These are phyloP conservation scores for Elaphurus davidianus DNA, from an alignment of 2,113 vertebrate genomes.

Conservation along the genomic window DNA sequence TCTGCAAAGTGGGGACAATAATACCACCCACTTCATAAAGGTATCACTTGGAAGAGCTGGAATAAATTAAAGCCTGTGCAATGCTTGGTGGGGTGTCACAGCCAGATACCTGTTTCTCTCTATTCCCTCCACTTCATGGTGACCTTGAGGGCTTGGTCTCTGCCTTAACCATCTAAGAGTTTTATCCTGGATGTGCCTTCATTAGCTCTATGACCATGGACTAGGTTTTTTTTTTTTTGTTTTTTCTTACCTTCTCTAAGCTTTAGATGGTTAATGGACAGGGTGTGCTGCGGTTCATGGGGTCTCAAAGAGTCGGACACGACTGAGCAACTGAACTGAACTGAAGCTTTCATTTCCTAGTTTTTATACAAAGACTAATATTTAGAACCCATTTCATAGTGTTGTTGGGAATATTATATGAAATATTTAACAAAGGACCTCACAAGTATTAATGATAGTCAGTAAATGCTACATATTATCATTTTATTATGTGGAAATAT, in stretches of 20 bases:
- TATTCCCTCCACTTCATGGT: accelerated
- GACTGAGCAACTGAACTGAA: too few species aligned
- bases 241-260: neutral
- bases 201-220: neutral
- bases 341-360: neutral
- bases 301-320: too few species aligned
- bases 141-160: neutral
- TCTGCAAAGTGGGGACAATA: neutral
- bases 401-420: neutral
- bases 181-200: neutral
- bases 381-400: neutral
- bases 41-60: neutral
- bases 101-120: neutral
- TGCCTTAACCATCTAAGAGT: neutral
- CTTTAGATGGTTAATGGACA: neutral
- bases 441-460: neutral
- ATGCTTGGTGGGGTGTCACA: accelerated
- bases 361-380: slow-evolving; percentile 5
- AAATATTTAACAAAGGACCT: neutral
- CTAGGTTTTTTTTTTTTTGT: too few species aligned
- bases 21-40: neutral
- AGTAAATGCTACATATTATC: neutral
- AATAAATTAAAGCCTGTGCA: neutral
- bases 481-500: neutral
- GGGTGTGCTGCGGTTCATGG: too few species aligned